These are phyloP conservation scores for Sarcophaga variegata DNA, from an alignment of 2,888 invertebrate genomes.

Conservation along the genomic window DNA sequence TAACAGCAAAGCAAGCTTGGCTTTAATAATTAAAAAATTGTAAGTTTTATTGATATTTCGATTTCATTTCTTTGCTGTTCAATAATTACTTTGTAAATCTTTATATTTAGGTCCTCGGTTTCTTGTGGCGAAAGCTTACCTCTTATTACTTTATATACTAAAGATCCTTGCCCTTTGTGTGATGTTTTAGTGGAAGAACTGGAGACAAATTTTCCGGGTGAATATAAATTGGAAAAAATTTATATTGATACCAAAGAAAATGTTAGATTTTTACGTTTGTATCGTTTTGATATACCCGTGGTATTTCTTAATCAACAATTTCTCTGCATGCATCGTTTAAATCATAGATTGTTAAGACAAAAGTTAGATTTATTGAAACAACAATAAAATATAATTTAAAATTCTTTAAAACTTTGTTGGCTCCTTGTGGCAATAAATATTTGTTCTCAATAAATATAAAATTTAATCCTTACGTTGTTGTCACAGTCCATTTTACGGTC, in stretches of 20 bases:
- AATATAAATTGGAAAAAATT: constrained; percentile 87
- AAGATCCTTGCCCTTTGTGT: constrained; percentile 91
- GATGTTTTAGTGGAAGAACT: constrained; percentile 89
- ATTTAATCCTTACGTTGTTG: too few relatives aligned
- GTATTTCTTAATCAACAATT: constrained; percentile 91
- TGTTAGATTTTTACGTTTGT: constrained; percentile 87
- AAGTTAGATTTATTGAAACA: constrained; percentile 63
- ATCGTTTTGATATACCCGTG: constrained; percentile 93
- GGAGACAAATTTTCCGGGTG: constrained; percentile 83
- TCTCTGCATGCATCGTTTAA: constrained; percentile 89
- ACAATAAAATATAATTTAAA: constrained; percentile 15
- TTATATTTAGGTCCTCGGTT: constrained; percentile 35
- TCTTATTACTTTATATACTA: constrained; percentile 90
- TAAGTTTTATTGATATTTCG: constrained; percentile 82
- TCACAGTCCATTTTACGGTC: not conserved
- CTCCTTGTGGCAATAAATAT: constrained; percentile 34
- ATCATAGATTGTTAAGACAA: constrained; percentile 84
- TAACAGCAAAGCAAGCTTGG: constrained; percentile 94
- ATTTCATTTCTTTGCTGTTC: too few relatives aligned
- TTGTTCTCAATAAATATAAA: constrained; percentile 51
- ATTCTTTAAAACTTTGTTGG: not conserved
- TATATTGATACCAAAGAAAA: constrained; percentile 90
- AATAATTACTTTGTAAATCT: not conserved
- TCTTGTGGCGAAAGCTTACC: constrained; percentile 80
- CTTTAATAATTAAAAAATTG: constrained; percentile 96